Evolutionary conservation across 2,113 vertebrate genomes (phyloP).

Genomic region (Otocyon megalotis): DNA sequence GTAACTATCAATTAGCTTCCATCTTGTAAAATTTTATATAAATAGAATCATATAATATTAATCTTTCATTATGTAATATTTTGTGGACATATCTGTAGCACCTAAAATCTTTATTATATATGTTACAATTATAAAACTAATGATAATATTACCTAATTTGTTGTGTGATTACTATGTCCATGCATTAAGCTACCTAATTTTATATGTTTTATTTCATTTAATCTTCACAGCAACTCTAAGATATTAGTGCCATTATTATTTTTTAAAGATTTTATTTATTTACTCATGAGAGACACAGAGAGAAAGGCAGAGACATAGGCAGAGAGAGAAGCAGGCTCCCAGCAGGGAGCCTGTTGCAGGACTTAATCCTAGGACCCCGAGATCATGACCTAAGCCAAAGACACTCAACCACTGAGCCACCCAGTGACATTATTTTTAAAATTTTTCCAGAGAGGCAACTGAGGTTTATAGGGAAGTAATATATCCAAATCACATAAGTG

Average conservation of each 20-base stretch:
- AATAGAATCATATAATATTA: not conserved
- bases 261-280: too few species aligned
- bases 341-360: too few species aligned
- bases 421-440: not conserved
- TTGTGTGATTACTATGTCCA: not conserved
- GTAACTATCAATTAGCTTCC: not conserved
- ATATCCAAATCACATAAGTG: not conserved
- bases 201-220: constrained; percentile 20
- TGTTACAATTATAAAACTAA: not conserved
- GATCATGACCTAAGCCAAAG: too few species aligned
- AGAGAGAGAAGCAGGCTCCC: too few species aligned
- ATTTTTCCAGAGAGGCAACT: not conserved
- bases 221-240: not conserved
- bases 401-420: too few species aligned
- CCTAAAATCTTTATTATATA: not conserved
- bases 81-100: not conserved
- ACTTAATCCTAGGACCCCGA: too few species aligned
- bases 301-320: too few species aligned
- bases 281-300: too few species aligned
- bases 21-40: not conserved
- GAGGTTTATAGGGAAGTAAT: not conserved
- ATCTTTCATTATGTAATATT: not conserved
- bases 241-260: not conserved
- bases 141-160: not conserved
- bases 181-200: not conserved